Conservation (phyloP, 2,113 vertebrate species). For the Brevimyrus niger region DNA sequence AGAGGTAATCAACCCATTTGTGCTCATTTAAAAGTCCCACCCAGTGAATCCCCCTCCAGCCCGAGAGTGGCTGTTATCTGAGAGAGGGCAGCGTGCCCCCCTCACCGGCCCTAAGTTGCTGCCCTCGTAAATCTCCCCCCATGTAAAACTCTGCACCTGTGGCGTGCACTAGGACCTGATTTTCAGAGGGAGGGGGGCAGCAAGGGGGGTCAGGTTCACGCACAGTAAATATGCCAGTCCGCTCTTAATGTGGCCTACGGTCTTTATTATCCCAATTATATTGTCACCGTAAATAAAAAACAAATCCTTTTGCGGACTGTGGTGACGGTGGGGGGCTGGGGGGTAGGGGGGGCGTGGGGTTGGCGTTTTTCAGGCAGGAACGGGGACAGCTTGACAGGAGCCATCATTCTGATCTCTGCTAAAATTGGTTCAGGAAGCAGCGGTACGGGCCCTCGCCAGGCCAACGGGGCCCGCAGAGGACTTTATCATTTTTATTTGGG, state of each 20-base stretch:
- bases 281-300: conserved; percentile 47
- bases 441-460: not conserved
- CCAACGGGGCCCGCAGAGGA: not conserved
- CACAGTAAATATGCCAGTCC: conserved; percentile 58
- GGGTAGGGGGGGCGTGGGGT: not conserved
- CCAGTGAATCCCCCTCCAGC: not conserved
- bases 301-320: not conserved
- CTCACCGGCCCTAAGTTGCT: not conserved
- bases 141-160: conserved; percentile 62
- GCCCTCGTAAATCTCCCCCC: conserved; percentile 52
- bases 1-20: conserved; percentile 14
- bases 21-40: not conserved
- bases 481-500: conserved; percentile 43
- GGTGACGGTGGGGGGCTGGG: not conserved
- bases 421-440: conserved; percentile 26
- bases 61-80: not conserved
- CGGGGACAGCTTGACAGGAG: not conserved
- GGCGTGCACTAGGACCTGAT: conserved; percentile 39
- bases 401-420: conserved; percentile 20
- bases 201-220: conserved; percentile 12
- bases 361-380: not conserved
- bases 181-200: conserved; percentile 7
- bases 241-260: conserved; percentile 24
- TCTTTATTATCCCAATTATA: conserved; percentile 38
- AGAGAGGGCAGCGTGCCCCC: not conserved